A percentile compares a stretch with the other conserved stretches of the same genome.
Evolutionary conservation across 2,797 vertebrate species (phyloP).

Genomic region (Potorous gilbertii): DNA sequence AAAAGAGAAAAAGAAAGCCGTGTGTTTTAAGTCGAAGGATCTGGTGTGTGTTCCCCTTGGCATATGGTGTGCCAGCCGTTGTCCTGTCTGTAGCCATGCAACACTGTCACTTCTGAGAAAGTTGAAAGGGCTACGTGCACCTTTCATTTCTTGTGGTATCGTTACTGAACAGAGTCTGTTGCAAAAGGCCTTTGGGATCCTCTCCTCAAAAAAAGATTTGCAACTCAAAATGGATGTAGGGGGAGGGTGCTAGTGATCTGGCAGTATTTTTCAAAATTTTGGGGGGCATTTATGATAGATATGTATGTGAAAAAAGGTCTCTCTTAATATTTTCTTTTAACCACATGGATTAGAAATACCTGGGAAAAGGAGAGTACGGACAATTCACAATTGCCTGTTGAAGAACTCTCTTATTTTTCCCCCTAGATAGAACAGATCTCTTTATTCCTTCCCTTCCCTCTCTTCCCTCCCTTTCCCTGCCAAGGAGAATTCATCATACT

Average conservation of each 20-base stretch:
- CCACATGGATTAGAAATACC: constrained; percentile 56
- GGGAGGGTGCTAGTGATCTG: constrained; percentile 14
- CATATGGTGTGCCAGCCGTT: constrained; percentile 26
- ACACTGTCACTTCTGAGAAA: constrained; percentile 57
- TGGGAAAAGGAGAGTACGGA: constrained; percentile 45
- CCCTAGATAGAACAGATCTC: constrained; percentile 71
- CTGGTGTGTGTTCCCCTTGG: background rate
- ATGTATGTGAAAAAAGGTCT: constrained; percentile 54
- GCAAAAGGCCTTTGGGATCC: constrained; percentile 44
- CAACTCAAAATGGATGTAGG: constrained; percentile 7
- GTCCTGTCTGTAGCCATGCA: background rate
- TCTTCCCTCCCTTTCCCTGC: constrained; percentile 65
- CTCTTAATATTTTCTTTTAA: constrained; percentile 68
- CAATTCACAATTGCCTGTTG: constrained; percentile 59
- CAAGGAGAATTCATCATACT: constrained; percentile 84
- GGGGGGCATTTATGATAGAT: background rate
- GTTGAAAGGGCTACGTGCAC: background rate
- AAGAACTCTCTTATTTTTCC: constrained; percentile 61
- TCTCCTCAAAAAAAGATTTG: constrained; percentile 48
- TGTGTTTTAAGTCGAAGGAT: background rate
- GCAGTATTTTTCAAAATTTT: constrained; percentile 61
- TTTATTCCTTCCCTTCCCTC: constrained; percentile 82
- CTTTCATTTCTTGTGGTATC: constrained; percentile 43
- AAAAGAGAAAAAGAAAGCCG: constrained; percentile 59
- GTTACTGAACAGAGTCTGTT: constrained; percentile 49